phyloP scores from a whole-genome alignment of 2,888 invertebrate species.

The Dicranocentrus wangi region DNA sequence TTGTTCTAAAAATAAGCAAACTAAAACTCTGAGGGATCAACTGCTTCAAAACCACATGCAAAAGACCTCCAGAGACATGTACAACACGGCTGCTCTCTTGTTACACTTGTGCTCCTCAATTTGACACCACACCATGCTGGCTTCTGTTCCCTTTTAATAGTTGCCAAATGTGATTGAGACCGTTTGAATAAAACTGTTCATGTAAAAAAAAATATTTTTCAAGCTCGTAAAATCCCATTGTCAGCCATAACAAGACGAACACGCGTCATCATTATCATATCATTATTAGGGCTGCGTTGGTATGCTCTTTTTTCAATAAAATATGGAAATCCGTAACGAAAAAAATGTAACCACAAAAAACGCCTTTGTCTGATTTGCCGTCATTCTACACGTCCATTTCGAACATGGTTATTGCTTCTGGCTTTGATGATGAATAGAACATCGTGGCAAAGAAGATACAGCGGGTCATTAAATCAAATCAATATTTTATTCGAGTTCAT shows the following conservation, averaged over 20 bases:
- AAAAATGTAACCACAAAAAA: not conserved
- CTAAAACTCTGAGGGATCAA: not conserved
- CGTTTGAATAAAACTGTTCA: not conserved
- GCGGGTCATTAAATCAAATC: slow-evolving; percentile 47
- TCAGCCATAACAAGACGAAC: slow-evolving; percentile 11
- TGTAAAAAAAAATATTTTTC: not conserved
- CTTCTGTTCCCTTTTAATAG: slow-evolving; percentile 23
- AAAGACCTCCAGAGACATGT: slow-evolving; percentile 52
- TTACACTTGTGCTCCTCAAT: not conserved
- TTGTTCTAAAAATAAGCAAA: slow-evolving; percentile 55
- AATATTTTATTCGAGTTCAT: slow-evolving; percentile 33
- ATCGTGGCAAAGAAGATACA: not conserved
- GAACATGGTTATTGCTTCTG: not conserved
- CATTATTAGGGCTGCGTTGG: not conserved
- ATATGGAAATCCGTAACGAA: not conserved
- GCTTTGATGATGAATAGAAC: not conserved
- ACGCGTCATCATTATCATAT: slow-evolving; percentile 17
- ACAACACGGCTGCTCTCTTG: slow-evolving; percentile 13
- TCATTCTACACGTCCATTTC: not conserved
- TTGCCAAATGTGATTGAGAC: not conserved
- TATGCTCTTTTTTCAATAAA: not conserved
- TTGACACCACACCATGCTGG: slow-evolving; percentile 28
- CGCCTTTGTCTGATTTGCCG: not conserved
- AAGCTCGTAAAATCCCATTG: not conserved
- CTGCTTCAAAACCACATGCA: not conserved